These are phyloP conservation scores for Lagocephalus sceleratus DNA, from an alignment of 2,797 vertebrate genomes.

Conservation along the genomic window DNA sequence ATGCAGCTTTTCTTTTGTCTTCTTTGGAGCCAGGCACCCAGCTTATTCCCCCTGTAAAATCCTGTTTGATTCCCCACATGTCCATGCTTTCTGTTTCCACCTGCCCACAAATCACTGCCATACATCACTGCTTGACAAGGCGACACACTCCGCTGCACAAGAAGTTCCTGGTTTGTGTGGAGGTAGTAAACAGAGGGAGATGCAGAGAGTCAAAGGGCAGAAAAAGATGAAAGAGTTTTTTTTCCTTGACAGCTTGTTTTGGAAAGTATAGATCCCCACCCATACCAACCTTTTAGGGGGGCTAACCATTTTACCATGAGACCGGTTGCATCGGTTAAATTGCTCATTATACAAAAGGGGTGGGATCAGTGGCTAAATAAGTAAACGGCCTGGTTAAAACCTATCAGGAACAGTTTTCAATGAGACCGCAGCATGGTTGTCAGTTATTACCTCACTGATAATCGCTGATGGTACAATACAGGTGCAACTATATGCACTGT, in stretches of 20 bases:
- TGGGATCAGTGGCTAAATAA: no score
- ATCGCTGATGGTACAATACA: no score
- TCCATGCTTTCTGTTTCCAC: conserved; percentile 42
- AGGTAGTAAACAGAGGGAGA: conserved; percentile 31
- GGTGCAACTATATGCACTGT: no score
- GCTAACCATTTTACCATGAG: no score
- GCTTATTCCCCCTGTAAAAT: conserved; percentile 16
- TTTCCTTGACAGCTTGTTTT: conserved; percentile 15
- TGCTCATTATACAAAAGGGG: no score
- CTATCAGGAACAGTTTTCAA: no score
- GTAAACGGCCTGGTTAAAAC: no score
- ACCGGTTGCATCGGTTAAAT: no score
- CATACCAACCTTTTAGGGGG: not conserved
- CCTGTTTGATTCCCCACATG: conserved; percentile 38
- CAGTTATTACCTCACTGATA: no score
- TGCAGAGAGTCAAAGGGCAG: conserved; percentile 13
- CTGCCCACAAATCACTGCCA: conserved; percentile 59
- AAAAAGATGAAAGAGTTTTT: conserved; percentile 16
- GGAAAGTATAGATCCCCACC: conserved; percentile 20
- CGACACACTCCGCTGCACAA: conserved; percentile 43
- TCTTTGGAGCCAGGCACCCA: conserved; percentile 8
- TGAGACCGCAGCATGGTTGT: no score
- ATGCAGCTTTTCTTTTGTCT: conserved; percentile 1
- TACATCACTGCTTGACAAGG: conserved; percentile 61
- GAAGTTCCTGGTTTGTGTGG: conserved; percentile 33